phyloP scores from a whole-genome alignment of 2,888 invertebrate species.

The Drosophila demipolita region DNA sequence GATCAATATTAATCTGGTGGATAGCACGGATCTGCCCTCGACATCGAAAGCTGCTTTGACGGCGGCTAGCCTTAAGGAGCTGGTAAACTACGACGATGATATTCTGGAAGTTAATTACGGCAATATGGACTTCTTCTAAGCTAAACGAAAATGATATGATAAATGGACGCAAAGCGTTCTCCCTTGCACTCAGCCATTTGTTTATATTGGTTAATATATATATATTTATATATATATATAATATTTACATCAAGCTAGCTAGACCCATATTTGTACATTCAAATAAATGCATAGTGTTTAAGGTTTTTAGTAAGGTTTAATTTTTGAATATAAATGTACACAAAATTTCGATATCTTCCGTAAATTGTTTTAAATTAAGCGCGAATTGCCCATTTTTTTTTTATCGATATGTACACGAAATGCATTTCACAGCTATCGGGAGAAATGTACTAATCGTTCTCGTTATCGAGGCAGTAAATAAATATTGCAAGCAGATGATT shows the following conservation, averaged over 20 bases:
- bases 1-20: slow-evolving; percentile 84
- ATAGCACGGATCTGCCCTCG: slow-evolving; percentile 77
- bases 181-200: slow-evolving; percentile 18
- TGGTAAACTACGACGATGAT: slow-evolving; percentile 87
- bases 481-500: slow-evolving; percentile 51
- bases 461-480: slow-evolving; percentile 44
- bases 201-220: slow-evolving; percentile 27
- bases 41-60: slow-evolving; percentile 80
- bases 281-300: slow-evolving; percentile 70
- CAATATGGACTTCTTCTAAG: slow-evolving; percentile 90
- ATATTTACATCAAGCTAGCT: slow-evolving; percentile 62
- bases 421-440: slow-evolving; percentile 12
- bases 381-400: background rate
- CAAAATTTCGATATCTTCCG: background rate
- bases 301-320: slow-evolving; percentile 36
- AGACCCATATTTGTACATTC: slow-evolving; percentile 72
- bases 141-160: slow-evolving; percentile 80
- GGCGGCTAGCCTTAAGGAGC: slow-evolving; percentile 45
- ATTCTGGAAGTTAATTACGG: slow-evolving; percentile 90
- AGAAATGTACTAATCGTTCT: slow-evolving; percentile 1
- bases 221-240: slow-evolving; percentile 31
- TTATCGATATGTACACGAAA: slow-evolving; percentile 20
- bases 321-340: slow-evolving; percentile 28
- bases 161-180: slow-evolving; percentile 78
- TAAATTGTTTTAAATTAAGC: slow-evolving; percentile 9